Conservation (phyloP, 2,888 invertebrate species). For the Cataglyphis rosenhaueri region DNA sequence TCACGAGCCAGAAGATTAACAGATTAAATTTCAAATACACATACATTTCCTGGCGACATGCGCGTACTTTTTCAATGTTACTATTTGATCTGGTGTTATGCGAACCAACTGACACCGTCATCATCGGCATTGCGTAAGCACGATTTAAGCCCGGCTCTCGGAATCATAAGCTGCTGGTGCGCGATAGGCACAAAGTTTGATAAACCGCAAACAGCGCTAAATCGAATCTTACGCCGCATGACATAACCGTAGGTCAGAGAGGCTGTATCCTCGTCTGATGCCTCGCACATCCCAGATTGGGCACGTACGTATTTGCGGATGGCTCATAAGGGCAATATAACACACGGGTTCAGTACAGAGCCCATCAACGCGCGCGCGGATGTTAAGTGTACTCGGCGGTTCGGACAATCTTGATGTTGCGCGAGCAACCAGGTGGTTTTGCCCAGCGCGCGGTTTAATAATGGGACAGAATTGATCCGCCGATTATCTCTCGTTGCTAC, state of each 20-base stretch:
- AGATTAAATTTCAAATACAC: not conserved
- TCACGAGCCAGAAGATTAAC: not conserved
- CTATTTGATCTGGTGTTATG: not conserved
- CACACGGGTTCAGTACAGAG: conserved; percentile 30
- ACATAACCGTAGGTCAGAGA: conserved; percentile 63
- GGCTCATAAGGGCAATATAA: conserved; percentile 59
- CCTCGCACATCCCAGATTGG: conserved; percentile 48
- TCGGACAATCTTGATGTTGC: conserved; percentile 56
- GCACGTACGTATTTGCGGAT: conserved; percentile 58
- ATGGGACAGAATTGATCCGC: conserved; percentile 60
- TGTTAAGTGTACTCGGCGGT: conserved; percentile 63
- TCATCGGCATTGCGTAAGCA: conserved; percentile 21
- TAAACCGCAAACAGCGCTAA: conserved; percentile 70
- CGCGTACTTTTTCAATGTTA: conserved; percentile 9
- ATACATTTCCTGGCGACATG: not conserved
- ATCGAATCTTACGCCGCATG: conserved; percentile 71
- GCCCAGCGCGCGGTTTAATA: conserved; percentile 56
- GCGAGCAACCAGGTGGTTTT: conserved; percentile 56
- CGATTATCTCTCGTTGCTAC: conserved; percentile 33
- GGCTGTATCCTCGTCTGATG: conserved; percentile 51
- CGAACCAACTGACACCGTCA: not conserved
- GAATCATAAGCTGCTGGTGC: conserved; percentile 65
- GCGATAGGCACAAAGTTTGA: conserved; percentile 71
- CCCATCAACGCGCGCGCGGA: conserved; percentile 42
- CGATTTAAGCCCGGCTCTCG: conserved; percentile 62